Evolutionary conservation across 2,797 vertebrate genomes (phyloP).

Genomic region (Melopsittacus undulatus): DNA sequence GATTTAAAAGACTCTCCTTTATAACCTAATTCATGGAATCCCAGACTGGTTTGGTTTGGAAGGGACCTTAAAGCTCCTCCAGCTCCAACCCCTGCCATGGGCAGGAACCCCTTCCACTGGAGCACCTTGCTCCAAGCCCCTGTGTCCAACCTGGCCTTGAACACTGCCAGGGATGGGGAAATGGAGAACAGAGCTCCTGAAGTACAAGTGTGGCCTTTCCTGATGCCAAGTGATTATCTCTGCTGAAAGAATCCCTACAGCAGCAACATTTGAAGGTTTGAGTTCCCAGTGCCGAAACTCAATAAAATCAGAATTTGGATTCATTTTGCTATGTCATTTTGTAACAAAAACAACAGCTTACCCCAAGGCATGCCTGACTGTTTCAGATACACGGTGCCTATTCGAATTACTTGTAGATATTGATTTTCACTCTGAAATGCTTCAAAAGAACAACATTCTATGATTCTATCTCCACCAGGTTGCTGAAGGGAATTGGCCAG

Average conservation of each 20-base stretch:
- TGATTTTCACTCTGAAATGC: neutral
- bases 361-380: neutral
- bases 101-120: neutral
- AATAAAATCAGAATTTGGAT: neutral
- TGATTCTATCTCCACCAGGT: neutral
- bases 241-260: neutral
- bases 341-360: neutral
- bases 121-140: neutral
- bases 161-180: neutral
- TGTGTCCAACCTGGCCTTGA: neutral
- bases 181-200: neutral
- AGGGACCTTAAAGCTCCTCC: neutral
- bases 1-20: neutral
- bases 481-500: neutral
- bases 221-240: neutral
- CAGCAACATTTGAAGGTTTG: neutral
- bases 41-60: neutral
- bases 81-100: accelerated
- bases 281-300: neutral
- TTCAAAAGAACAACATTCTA: neutral
- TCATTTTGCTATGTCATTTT: neutral
- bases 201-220: neutral
- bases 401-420: neutral
- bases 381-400: neutral
- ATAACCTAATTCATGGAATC: neutral